Percentiles rank a stretch among this genome's conserved stretches.
Conservation (phyloP, 2,113 vertebrate species). For the Cavia porcellus region DNA sequence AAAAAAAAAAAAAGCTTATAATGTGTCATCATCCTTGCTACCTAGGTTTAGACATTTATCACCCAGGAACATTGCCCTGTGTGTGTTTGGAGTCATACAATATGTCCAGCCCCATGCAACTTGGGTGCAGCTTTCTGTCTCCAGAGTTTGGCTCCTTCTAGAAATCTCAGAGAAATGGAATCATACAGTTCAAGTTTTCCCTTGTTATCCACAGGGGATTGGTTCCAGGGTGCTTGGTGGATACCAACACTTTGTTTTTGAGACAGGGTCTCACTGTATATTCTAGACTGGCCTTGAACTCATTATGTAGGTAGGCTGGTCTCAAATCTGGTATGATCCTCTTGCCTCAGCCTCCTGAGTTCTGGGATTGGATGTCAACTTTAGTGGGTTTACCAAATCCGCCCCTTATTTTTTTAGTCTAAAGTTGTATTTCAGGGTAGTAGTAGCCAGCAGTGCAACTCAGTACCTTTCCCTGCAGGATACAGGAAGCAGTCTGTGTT, state of each 20-base stretch:
- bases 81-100: not conserved
- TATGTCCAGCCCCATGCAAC: not conserved
- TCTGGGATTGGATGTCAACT: not conserved
- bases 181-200: not conserved
- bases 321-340: not conserved
- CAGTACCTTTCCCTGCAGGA: not conserved
- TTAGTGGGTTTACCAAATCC: not conserved
- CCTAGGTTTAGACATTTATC: not conserved
- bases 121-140: not conserved
- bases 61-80: not conserved
- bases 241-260: not conserved
- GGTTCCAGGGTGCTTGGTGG: not conserved
- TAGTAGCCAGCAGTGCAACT: not conserved
- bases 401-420: not conserved
- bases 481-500: not conserved
- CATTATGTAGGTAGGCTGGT: not conserved
- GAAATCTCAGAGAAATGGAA: not conserved
- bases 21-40: not conserved
- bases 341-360: not conserved
- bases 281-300: not conserved
- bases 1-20: not conserved
- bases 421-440: not conserved
- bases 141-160: not conserved
- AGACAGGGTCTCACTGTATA: not conserved
- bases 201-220: not conserved